A percentile compares a stretch with the other conserved stretches of the same genome.
phyloP scores from a whole-genome alignment of 2,888 invertebrate genomes.

The Eupithecia tripunctaria region DNA sequence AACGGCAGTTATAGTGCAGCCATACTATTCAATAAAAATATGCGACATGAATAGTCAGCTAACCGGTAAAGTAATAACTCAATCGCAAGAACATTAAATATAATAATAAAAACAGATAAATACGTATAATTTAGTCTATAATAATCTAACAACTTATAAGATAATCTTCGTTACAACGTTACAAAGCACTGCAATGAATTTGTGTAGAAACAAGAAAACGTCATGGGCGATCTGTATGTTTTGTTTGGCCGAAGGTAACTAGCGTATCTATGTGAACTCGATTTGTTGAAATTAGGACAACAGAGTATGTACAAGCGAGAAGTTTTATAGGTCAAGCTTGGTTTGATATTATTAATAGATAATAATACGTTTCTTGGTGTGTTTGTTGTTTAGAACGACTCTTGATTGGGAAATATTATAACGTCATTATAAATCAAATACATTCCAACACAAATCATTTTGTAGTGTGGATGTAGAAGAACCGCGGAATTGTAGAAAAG shows the following conservation, averaged over 20 bases:
- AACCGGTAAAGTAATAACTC: neutral
- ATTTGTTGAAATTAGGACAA: slow-evolving; percentile 62
- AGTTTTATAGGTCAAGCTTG: slow-evolving; percentile 63
- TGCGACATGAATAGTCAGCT: neutral
- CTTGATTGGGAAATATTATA: slow-evolving; percentile 49
- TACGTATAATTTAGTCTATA: neutral
- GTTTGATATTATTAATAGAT: slow-evolving; percentile 63
- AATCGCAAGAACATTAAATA: neutral
- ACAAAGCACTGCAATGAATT: neutral
- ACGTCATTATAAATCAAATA: slow-evolving; percentile 23
- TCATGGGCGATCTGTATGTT: slow-evolving; percentile 25
- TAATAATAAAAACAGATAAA: neutral
- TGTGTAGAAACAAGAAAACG: neutral
- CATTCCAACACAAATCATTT: slow-evolving; percentile 41
- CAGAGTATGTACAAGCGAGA: slow-evolving; percentile 53
- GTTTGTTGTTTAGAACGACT: slow-evolving; percentile 55
- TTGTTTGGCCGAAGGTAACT: slow-evolving; percentile 32
- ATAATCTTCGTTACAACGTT: neutral
- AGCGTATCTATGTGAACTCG: slow-evolving; percentile 57
- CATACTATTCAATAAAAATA: neutral
- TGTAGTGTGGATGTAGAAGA: neutral
- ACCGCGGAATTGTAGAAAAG: neutral
- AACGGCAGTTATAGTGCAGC: neutral
- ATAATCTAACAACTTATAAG: neutral
- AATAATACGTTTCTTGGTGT: slow-evolving; percentile 57